These are phyloP conservation scores for Palaemon carinicauda DNA, from an alignment of 1,140 invertebrate genomes.

Conservation along the genomic window DNA sequence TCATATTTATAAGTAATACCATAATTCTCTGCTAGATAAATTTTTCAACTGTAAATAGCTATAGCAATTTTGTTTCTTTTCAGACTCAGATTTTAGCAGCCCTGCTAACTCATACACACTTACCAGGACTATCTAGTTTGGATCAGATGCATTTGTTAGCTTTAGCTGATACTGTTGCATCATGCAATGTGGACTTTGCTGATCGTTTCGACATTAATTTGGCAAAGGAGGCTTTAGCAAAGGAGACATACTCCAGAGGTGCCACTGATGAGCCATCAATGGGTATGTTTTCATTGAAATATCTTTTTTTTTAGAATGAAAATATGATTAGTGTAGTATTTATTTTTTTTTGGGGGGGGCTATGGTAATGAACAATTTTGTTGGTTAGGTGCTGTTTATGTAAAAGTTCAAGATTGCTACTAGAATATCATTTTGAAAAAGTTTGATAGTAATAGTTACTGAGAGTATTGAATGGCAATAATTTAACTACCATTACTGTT, in stretches of 20 bases:
- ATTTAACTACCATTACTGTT: no score
- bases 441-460: no score
- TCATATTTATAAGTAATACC: no score
- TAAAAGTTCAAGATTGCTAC: no score
- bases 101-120: constrained; percentile 92
- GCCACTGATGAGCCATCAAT: constrained; percentile 55
- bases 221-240: constrained; percentile 75
- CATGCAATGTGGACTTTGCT: constrained; percentile 86
- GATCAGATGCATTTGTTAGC: constrained; percentile 99
- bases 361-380: no score
- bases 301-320: neutral
- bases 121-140: constrained; percentile 94
- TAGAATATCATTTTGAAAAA: no score
- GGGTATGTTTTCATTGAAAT: constrained; percentile 60
- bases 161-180: constrained; percentile 96
- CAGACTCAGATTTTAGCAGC: constrained; percentile 75
- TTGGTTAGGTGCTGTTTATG: no score
- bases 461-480: no score
- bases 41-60: neutral
- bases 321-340: constrained; percentile 16
- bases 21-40: neutral
- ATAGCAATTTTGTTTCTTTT: neutral
- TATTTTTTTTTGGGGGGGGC: no score
- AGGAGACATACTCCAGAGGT: constrained; percentile 66
- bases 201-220: constrained; percentile 83